Evolutionary conservation across 1,140 invertebrate species (phyloP).

Genomic region (Mya arenaria): DNA sequence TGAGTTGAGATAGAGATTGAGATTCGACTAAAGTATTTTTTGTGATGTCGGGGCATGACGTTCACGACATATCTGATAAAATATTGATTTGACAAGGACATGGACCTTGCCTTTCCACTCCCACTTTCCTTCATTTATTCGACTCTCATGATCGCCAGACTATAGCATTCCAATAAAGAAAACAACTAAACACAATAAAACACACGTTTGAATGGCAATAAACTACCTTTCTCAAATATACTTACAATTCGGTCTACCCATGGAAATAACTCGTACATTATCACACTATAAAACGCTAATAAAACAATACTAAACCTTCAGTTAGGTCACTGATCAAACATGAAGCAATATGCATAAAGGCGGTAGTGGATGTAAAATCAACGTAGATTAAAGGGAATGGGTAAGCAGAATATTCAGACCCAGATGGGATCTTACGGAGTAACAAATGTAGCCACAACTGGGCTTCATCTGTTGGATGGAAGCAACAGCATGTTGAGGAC

Average conservation of each 20-base stretch:
- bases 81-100: neutral
- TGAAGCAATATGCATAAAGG: constrained; percentile 10
- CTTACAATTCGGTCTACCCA: too few species aligned
- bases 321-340: constrained; percentile 54
- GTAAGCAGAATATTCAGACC: constrained; percentile 10
- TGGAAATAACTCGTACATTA: constrained; percentile 25
- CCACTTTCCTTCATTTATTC: too few species aligned
- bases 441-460: neutral
- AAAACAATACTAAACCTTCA: constrained; percentile 28
- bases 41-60: too few species aligned
- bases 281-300: constrained; percentile 36
- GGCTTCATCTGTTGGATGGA: neutral
- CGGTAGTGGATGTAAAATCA: neutral
- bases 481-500: neutral
- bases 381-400: constrained; percentile 22
- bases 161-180: neutral
- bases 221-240: too few species aligned
- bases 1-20: too few species aligned
- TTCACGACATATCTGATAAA: neutral
- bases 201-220: constrained; percentile 12
- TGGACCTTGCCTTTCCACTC: neutral
- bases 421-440: constrained; percentile 5
- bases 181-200: constrained; percentile 9
- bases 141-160: too few species aligned
- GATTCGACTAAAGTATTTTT: too few species aligned